phyloP scores from a whole-genome alignment of 2,888 invertebrate genomes.

The Meghimatium bilineatum region DNA sequence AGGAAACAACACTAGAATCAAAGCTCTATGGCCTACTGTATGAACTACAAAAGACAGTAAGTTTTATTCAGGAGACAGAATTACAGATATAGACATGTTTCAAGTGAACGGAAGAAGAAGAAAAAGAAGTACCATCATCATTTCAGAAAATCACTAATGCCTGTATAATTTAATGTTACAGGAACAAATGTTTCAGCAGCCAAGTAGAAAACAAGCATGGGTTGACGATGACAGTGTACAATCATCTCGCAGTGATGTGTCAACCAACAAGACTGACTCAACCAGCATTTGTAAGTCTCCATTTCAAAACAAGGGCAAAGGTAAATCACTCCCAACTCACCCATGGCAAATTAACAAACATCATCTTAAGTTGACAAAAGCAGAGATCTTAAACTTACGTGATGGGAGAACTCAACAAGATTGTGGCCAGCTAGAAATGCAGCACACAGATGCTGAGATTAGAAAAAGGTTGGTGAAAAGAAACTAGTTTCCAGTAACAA shows the following conservation, averaged over 20 bases:
- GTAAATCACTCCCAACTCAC: conserved; percentile 59
- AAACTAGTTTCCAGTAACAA: no score
- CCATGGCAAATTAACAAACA: conserved; percentile 70
- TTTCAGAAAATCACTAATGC: no score
- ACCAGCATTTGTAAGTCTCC: conserved; percentile 27
- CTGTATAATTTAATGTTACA: no score
- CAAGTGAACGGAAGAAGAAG: no score
- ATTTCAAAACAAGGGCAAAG: conserved; percentile 20
- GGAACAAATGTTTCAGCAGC: conserved; percentile 27
- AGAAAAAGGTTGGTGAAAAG: conserved; percentile 27
- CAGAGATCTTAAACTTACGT: conserved; percentile 62
- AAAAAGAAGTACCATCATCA: no score
- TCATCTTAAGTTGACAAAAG: conserved; percentile 64
- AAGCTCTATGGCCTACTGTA: no score
- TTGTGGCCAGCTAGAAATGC: conserved; percentile 25
- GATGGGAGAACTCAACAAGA: not conserved
- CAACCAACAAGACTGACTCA: conserved; percentile 28
- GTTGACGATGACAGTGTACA: conserved; percentile 20
- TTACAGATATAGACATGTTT: no score
- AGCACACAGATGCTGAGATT: conserved; percentile 57
- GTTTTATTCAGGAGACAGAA: no score
- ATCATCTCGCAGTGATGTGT: conserved; percentile 23
- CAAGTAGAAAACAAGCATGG: conserved; percentile 39
- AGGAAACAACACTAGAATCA: no score
- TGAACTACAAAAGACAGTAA: no score